Base-by-base conservation (phyloP, 2,797 vertebrate genomes). In the Loris lydekkerianus region DNA sequence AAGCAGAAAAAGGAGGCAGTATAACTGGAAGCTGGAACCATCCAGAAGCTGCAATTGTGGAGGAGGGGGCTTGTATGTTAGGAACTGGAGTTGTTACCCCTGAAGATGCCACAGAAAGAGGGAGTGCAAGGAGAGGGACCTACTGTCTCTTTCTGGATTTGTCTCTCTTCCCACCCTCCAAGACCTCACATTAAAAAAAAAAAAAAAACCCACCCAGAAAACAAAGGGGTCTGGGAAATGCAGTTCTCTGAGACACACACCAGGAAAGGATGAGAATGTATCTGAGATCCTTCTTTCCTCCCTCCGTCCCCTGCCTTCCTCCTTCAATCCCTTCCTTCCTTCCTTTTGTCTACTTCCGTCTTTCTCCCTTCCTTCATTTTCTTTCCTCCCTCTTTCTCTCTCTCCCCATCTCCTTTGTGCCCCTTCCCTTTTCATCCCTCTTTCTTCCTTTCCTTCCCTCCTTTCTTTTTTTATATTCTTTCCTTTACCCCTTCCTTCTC, bases 201-300 rank as follows among this genome's bases (percentile, higher is more conserved):
- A 81, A 53, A 23, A 76, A 65, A 80, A 83, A 10, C 46, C 46
- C 61, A 58, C 20, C 53, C 29, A 46, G 60, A 46, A 43, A 31
- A 43, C 78, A 91, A 89, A 96, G 90, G 69, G 69, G 27, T 58
- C 76, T 92, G 81, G 85, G 85, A 96, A 90, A 78, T 87, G 63
- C 76, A 90, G 90, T 94, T 83, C 53, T 70, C 56, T 29, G 49
- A 82, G 75, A 37, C 21, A 11, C 29, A 63, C 29, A 78, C 29
- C 31, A 21, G 31, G n/a, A 88, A 82, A 72, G 67, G 82, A 11
- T 1, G 1, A 3, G 53, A 63, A 49, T 43, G 60, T 37, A 17
- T 73, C 72, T 15, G 37, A 90, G 34, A 40, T 49, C 31, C 11
- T 17, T 69, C 53, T 37, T 83, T 40, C n/a, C 11, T 63, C 27